phyloP scores from a whole-genome alignment of 2,888 invertebrate genomes.

The Phaedon cochleariae region DNA sequence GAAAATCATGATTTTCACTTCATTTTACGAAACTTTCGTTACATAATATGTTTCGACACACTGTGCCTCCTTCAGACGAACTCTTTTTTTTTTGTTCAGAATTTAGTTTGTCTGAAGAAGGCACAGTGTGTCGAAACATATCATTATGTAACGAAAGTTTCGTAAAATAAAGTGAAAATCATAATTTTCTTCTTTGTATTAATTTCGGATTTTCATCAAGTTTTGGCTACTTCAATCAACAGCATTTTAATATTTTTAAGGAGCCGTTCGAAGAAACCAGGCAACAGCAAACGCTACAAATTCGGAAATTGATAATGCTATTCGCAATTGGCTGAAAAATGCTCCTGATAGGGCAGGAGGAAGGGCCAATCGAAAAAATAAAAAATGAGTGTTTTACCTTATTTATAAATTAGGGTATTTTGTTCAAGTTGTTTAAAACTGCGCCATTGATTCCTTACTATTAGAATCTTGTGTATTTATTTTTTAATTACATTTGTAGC shows the following conservation, averaged over 20 bases:
- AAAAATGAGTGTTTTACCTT: conserved; percentile 10
- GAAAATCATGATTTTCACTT: neutral
- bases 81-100: conserved; percentile 5
- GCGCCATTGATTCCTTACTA: too few species aligned
- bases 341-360: conserved; percentile 7
- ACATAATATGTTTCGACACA: neutral
- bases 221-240: neutral
- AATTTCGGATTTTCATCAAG: neutral
- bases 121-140: conserved; percentile 4
- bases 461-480: neutral
- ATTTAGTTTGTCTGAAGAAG: conserved; percentile 1
- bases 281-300: conserved; percentile 15
- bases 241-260: conserved; percentile 13
- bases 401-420: conserved; percentile 8
- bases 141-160: conserved; percentile 3
- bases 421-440: too few species aligned
- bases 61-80: too few species aligned
- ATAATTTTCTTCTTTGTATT: conserved; percentile 1
- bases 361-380: conserved; percentile 13
- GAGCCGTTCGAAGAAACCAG: conserved; percentile 15
- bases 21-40: conserved; percentile 2
- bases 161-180: conserved; percentile 3
- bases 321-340: conserved; percentile 14
- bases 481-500: too few species aligned
- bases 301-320: conserved; percentile 14